phyloP scores from a whole-genome alignment of 2,888 invertebrate species.

The Gibbula magus region DNA sequence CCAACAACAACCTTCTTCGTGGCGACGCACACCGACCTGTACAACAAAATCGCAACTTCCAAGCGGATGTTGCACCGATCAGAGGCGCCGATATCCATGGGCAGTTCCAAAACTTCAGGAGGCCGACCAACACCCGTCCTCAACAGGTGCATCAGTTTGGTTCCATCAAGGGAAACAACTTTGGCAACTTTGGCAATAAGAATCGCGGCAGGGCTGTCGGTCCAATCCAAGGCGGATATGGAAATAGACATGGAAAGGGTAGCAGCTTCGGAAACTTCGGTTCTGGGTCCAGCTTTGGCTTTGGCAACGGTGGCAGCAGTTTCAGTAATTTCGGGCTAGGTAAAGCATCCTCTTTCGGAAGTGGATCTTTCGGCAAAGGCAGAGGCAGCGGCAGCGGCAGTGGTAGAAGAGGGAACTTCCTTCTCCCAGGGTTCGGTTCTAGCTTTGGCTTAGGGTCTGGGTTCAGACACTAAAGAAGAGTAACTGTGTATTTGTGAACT shows the following conservation, averaged over 20 bases:
- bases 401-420: not conserved
- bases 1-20: conserved; percentile 21
- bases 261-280: not conserved
- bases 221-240: not conserved
- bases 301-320: not conserved
- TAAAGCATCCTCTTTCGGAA: not conserved
- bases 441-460: conserved; percentile 1
- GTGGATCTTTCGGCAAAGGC: not conserved
- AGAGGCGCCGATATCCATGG: not conserved
- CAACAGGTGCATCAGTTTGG: too few relatives aligned
- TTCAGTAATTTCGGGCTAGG: not conserved
- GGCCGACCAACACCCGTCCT: too few relatives aligned
- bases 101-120: not conserved
- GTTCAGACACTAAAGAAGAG: not conserved
- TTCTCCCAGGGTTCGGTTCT: not conserved
- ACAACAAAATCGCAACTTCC: not conserved
- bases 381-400: not conserved
- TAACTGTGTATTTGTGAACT: too few relatives aligned
- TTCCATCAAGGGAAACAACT: not conserved
- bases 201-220: not conserved
- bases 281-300: not conserved
- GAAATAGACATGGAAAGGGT: not conserved
- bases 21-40: not conserved
- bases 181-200: not conserved
- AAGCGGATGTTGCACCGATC: not conserved